Evolutionary conservation across 2,797 vertebrate species (phyloP), one percentile per base, ranked within the genome.

Genomic region (Pseudochaenichthys georgianus): DNA sequence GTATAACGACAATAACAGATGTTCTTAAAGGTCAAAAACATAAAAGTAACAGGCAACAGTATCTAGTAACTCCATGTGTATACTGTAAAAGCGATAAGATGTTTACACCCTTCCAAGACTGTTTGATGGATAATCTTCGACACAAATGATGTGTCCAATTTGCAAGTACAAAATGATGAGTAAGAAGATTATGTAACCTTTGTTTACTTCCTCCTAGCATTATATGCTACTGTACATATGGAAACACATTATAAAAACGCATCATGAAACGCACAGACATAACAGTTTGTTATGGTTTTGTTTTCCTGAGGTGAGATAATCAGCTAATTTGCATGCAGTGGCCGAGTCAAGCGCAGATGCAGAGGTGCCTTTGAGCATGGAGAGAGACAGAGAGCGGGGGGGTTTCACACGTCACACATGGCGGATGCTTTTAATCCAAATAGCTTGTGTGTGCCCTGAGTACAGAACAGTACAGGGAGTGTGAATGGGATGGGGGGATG

Each of bases 381-480:
- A 31, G 28, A 3, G 52, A 59, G 10, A 53, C 52, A 58, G 15
- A 58, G 15, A 61, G 58, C 38, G 70, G 21, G 38, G 21, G 38
- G 69, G 38, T 75, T 77, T 65, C 64, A 73, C 78, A 76, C 41
- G 66, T 82, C 75, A 72, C 70, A 79, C 78, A 73, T 46, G 75
- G 73, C 7, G 62, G 72, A 75, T 70, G 81, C 75, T 85, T 80
- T 82, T 77, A 84, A 82, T 89, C 87, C 74, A 80, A 83, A 77
- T 70, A 70, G 83, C 65, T 81, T 79, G 9, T 17, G 68, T 67
- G 70, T 61, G 71, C 72, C 75, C 58, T 55, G 65, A 75, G 67
- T 77, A 61, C 51, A 64, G 19, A 46, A 48, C 71, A 71, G 57
- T 52, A 59, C 60, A 78, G 38, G 58, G 47, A 63, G 66, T 60